Percentiles rank a stretch among this genome's conserved stretches.
Evolutionary conservation across 2,888 invertebrate genomes (phyloP).

Genomic region (Sylvicola fuscatus): DNA sequence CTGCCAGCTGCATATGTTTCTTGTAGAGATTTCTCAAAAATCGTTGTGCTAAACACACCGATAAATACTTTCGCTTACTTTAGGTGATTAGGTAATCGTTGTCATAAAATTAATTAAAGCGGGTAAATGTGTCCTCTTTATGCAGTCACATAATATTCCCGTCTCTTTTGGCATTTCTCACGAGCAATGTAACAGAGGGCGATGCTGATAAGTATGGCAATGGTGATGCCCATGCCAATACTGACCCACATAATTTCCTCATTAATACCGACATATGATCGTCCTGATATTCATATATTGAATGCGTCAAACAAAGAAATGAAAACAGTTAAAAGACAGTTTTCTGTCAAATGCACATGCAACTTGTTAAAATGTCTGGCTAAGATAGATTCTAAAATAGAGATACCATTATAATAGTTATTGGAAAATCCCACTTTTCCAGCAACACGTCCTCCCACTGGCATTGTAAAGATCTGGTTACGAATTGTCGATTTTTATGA

Average conservation of each 20-base stretch:
- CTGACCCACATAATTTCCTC: slow-evolving; percentile 80
- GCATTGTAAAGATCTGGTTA: neutral
- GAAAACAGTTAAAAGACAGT: neutral
- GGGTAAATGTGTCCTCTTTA: slow-evolving; percentile 14
- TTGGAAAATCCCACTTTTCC: slow-evolving; percentile 26
- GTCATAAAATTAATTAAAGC: no score
- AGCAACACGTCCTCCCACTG: slow-evolving; percentile 19
- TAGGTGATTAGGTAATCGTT: no score
- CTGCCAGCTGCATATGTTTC: no score
- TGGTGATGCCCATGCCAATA: slow-evolving; percentile 43
- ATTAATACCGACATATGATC: slow-evolving; percentile 65
- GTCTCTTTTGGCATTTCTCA: slow-evolving; percentile 58
- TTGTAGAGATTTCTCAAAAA: no score
- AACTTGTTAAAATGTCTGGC: no score
- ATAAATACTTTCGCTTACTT: no score
- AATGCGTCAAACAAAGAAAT: neutral
- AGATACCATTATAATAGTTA: slow-evolving; percentile 21
- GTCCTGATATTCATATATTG: slow-evolving; percentile 30
- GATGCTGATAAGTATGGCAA: slow-evolving; percentile 59
- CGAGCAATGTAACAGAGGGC: slow-evolving; percentile 63
- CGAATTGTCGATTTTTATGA: no score
- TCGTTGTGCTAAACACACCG: no score
- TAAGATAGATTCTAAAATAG: neutral
- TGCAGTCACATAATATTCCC: slow-evolving; percentile 51
- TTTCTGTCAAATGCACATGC: neutral